Evolutionary conservation across 2,797 vertebrate genomes (phyloP).

Genomic region (Phalanger gymnotis): DNA sequence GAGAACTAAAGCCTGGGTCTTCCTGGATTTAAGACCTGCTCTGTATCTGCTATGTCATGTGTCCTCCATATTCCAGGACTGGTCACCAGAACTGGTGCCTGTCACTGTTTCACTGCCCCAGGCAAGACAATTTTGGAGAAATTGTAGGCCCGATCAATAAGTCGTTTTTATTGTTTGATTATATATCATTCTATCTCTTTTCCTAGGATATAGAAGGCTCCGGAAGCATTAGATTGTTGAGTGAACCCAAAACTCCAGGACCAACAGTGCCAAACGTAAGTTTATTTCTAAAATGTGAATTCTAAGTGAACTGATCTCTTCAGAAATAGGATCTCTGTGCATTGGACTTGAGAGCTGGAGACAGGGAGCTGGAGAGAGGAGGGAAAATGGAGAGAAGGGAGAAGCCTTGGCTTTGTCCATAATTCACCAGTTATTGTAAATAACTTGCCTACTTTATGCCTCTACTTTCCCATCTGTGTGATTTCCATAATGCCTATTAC

Average conservation of each 20-base stretch:
- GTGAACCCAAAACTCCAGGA: conserved; percentile 52
- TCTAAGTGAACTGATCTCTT: background rate
- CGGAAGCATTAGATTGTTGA: conserved; percentile 80
- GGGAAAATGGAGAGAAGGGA: background rate
- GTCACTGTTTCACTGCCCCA: background rate
- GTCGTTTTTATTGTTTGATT: background rate
- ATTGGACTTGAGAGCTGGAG: background rate
- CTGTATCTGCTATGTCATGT: background rate
- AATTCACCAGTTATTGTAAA: background rate
- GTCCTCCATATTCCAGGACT: background rate
- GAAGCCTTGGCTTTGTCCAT: background rate
- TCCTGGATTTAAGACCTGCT: background rate
- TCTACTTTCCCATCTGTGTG: background rate
- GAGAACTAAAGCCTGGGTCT: background rate
- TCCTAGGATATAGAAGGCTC: conserved; percentile 93
- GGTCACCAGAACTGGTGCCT: background rate
- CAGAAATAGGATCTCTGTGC: background rate
- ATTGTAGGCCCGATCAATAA: background rate
- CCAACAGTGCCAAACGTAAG: background rate
- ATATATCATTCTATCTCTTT: conserved; percentile 59
- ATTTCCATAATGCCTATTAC: background rate
- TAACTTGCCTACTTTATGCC: background rate
- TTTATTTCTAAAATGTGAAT: background rate
- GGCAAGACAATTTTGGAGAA: background rate
- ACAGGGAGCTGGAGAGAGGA: background rate